Conservation (phyloP, 2,888 invertebrate species). For the Tachina grossa region DNA sequence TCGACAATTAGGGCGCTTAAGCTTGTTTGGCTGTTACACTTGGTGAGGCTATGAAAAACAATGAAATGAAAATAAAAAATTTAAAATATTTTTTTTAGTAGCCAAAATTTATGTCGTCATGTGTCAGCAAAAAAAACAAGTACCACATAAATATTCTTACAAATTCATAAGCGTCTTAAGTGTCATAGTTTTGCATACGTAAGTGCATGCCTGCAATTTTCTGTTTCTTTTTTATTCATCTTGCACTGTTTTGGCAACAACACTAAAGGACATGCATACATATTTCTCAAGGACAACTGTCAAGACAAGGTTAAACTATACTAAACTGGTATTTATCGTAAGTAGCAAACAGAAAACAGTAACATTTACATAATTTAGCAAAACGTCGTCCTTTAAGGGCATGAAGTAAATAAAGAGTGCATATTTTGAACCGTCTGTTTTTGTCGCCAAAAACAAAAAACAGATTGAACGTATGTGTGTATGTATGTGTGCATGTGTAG, state of each 20-base stretch:
- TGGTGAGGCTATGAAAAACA: no score
- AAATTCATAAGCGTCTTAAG: conserved; percentile 20
- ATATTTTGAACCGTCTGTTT: neutral
- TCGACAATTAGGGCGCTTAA: no score
- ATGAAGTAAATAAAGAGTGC: conserved; percentile 10
- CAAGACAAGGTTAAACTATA: conserved; percentile 51
- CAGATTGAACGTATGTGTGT: no score
- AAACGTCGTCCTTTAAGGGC: conserved; percentile 27
- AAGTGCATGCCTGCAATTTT: conserved; percentile 67
- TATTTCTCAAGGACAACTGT: conserved; percentile 70
- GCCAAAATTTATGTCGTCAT: neutral
- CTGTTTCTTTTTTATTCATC: conserved; percentile 6
- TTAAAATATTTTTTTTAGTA: neutral
- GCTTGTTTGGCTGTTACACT: no score
- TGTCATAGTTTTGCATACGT: conserved; percentile 69
- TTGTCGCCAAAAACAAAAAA: neutral
- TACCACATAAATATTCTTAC: neutral
- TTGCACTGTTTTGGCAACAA: conserved; percentile 15
- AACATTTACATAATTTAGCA: conserved; percentile 15
- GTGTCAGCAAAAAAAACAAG: neutral
- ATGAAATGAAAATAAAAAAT: no score
- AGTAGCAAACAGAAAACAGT: conserved; percentile 2
- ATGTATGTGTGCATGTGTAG: neutral
- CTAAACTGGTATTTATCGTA: conserved; percentile 48
- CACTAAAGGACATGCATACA: conserved; percentile 60